These are phyloP conservation scores for Struthio camelus DNA, from an alignment of 2,113 vertebrate genomes.

Conservation along the genomic window DNA sequence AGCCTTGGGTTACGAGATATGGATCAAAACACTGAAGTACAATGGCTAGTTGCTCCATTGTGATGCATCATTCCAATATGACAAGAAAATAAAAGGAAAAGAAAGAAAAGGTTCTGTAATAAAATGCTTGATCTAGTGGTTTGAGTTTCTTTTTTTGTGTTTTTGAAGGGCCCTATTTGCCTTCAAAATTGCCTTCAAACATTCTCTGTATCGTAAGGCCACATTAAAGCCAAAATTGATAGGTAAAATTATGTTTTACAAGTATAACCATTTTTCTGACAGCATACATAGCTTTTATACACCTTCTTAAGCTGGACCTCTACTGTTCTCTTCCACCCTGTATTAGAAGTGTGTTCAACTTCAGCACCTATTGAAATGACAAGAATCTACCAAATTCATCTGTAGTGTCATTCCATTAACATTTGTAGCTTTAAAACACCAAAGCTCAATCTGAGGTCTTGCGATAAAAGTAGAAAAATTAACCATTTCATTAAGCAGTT, in stretches of 20 bases:
- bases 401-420: background rate
- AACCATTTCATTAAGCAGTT: background rate
- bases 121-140: background rate
- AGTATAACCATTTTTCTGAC: background rate
- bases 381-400: background rate
- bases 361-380: background rate
- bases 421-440: background rate
- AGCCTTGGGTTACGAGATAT: slow-evolving; percentile 1
- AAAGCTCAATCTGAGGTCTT: background rate
- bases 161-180: background rate
- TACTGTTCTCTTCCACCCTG: background rate
- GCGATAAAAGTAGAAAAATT: background rate
- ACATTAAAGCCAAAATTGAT: background rate
- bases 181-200: background rate
- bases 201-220: background rate
- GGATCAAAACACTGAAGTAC: background rate
- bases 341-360: background rate
- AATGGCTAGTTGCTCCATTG: background rate
- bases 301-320: background rate
- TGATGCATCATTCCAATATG: background rate
- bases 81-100: background rate
- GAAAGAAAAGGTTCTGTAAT: background rate
- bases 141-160: background rate
- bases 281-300: background rate
- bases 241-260: background rate